Conservation (phyloP, 35 echinoderm and acorn worm species). For the Patiria miniata region DNA sequence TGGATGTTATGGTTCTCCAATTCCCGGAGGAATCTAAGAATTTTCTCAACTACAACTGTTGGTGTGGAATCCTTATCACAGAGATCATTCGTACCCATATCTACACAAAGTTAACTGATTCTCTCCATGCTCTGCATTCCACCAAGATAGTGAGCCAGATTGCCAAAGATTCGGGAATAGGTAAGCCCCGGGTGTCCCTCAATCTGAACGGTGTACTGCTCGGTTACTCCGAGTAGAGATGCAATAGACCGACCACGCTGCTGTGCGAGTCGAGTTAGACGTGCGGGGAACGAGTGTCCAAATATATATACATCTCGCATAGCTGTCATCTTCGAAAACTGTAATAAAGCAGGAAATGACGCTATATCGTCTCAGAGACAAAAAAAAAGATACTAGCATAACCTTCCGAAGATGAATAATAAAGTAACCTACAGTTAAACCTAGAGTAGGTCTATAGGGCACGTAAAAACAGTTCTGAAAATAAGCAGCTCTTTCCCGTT, state of each 20-base stretch:
- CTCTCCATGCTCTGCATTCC: background rate
- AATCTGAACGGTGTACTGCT: no score
- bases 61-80: no score
- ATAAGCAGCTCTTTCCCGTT: background rate
- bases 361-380: no score
- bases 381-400: no score
- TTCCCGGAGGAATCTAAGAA: background rate
- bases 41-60: slow-evolving; percentile 1
- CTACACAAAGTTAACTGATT: background rate
- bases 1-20: background rate
- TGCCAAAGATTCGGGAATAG: background rate
- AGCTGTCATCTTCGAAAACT: background rate
- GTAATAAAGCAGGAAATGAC: no score
- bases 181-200: no score
- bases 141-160: background rate
- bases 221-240: background rate
- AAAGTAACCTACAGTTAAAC: no score
- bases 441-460: background rate
- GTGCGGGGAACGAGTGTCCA: background rate
- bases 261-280: background rate
- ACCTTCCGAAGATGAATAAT: no score
- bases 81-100: background rate
- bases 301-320: background rate
- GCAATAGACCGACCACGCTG: background rate
- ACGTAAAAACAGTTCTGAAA: background rate